Conservation (phyloP, 2,888 invertebrate genomes). For the Drosophila helvetica region DNA sequence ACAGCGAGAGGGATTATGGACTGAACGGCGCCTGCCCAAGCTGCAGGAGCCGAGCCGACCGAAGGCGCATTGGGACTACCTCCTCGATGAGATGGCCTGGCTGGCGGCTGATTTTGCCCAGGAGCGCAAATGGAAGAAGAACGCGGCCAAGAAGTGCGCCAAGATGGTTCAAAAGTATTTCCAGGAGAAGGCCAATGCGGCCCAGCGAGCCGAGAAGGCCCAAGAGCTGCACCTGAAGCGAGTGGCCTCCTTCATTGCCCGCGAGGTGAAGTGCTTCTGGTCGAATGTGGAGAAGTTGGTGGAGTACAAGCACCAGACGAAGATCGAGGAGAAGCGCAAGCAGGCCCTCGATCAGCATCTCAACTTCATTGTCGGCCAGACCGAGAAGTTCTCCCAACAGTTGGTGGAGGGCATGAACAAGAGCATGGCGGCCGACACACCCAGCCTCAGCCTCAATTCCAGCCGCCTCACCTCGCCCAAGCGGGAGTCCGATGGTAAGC, state of each 20-base stretch:
- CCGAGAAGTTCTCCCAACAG: constrained; percentile 97
- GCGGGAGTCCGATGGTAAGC: constrained; percentile 85
- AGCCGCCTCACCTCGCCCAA: constrained; percentile 85
- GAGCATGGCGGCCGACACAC: constrained; percentile 79
- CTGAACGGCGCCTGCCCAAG: constrained; percentile 95
- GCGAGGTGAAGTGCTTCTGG: constrained; percentile 98
- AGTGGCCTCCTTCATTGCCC: constrained; percentile 95
- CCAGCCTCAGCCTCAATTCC: constrained; percentile 85
- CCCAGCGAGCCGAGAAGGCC: constrained; percentile 95
- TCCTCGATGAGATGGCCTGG: constrained; percentile 99
- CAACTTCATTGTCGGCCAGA: constrained; percentile 98
- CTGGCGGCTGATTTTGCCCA: constrained; percentile 98
- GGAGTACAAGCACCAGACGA: constrained; percentile 95
- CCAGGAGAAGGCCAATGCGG: constrained; percentile 94
- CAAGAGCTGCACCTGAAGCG: constrained; percentile 93
- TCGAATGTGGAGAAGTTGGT: constrained; percentile 97
- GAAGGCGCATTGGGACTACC: constrained; percentile 99
- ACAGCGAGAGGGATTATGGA: constrained; percentile 97
- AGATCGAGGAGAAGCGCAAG: constrained; percentile 96
- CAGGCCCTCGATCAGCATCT: constrained; percentile 97
- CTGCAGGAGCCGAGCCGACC: constrained; percentile 94
- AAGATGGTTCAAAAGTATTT: constrained; percentile 96
- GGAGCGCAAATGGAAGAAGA: constrained; percentile 99
- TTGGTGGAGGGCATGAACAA: constrained; percentile 93
- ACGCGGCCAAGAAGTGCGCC: constrained; percentile 96